A percentile compares a stretch with the other conserved stretches of the same genome.
phyloP scores from a whole-genome alignment of 2,113 vertebrate species.

The Podilymbus podiceps region DNA sequence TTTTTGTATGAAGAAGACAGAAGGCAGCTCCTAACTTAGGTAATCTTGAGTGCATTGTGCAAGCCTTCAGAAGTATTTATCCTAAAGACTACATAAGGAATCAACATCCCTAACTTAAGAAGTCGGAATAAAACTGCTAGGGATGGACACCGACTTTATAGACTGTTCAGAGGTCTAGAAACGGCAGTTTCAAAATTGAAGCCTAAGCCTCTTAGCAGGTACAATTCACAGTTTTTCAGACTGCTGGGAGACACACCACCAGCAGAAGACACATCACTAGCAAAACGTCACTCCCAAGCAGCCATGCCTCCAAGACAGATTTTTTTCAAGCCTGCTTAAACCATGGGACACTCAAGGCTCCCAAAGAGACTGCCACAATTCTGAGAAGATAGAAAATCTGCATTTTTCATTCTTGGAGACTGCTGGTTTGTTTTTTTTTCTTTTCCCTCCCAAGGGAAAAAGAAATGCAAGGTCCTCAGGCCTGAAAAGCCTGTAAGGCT shows the following conservation, averaged over 20 bases:
- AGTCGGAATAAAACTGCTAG: background rate
- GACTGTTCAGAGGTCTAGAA: background rate
- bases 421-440: background rate
- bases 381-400: background rate
- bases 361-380: background rate
- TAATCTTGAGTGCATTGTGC: background rate
- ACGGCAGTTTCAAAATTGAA: background rate
- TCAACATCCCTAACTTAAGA: background rate
- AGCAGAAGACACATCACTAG: background rate
- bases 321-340: background rate
- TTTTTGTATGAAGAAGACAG: background rate
- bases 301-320: background rate
- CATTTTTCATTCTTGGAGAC: slow-evolving; percentile 3
- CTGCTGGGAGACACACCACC: background rate
- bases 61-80: background rate
- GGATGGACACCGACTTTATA: background rate
- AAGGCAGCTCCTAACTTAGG: background rate
- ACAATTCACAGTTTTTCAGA: background rate
- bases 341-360: background rate
- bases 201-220: background rate
- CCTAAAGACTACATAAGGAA: background rate
- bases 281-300: background rate
- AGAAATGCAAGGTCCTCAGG: background rate
- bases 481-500: background rate
- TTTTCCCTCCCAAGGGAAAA: background rate